Percentiles rank a stretch among this genome's conserved stretches.
These are phyloP conservation scores for Serranus cabrilla DNA, from an alignment of 2,797 vertebrate species.

Conservation along the genomic window DNA sequence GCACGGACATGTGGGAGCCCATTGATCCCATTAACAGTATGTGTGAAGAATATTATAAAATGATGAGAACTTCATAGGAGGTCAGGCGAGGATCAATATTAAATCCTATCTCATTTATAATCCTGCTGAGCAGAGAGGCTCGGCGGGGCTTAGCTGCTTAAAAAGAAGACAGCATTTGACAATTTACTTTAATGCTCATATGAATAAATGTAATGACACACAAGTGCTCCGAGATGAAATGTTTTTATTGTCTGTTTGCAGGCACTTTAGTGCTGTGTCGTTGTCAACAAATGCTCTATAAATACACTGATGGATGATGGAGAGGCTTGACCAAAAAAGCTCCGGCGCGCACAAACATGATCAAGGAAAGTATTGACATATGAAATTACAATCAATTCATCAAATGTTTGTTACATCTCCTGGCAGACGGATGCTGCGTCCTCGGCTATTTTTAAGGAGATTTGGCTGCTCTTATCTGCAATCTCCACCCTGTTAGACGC, in stretches of 20 bases:
- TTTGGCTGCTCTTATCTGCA: conserved; percentile 68
- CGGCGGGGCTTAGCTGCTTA: conserved; percentile 68
- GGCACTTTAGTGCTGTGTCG: conserved; percentile 54
- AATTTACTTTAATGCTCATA: conserved; percentile 77
- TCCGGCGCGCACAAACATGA: conserved; percentile 30
- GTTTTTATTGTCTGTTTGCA: conserved; percentile 59
- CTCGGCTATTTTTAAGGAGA: conserved; percentile 73
- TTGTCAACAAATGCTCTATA: conserved; percentile 74
- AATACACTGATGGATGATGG: conserved; percentile 73
- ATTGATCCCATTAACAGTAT: conserved; percentile 84
- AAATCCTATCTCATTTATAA: conserved; percentile 85
- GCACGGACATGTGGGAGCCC: conserved; percentile 59
- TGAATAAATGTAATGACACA: conserved; percentile 78
- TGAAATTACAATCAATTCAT: conserved; percentile 68
- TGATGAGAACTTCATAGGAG: conserved; percentile 87
- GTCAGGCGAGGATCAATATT: conserved; percentile 87
- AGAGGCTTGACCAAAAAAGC: conserved; percentile 49
- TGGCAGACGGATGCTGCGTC: conserved; percentile 56
- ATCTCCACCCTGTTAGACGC: conserved; percentile 62
- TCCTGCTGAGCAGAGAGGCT: conserved; percentile 77
- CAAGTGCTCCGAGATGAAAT: conserved; percentile 61
- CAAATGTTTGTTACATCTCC: conserved; percentile 64
- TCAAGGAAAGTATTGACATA: conserved; percentile 58
- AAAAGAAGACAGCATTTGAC: conserved; percentile 72
- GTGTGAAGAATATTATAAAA: conserved; percentile 84